phyloP scores from a whole-genome alignment of 2,113 vertebrate species.

The Thunnus thynnus region DNA sequence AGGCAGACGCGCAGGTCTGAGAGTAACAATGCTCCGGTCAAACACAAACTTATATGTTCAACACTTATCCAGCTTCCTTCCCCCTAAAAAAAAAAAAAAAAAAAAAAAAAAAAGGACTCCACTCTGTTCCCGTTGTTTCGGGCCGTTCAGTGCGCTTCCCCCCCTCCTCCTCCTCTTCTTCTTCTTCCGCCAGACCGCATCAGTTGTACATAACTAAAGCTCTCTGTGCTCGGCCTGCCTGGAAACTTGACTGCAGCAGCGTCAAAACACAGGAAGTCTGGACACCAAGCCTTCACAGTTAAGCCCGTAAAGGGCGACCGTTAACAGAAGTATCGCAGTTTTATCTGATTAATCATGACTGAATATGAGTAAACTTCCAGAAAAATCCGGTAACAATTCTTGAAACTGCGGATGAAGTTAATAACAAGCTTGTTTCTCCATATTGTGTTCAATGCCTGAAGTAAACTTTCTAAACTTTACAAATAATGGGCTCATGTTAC shows the following conservation, averaged over 20 bases:
- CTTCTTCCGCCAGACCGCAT: conserved; percentile 74
- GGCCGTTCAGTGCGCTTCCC: conserved; percentile 53
- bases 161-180: conserved; percentile 51
- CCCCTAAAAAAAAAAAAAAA: conserved; percentile 21
- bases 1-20: conserved; percentile 18
- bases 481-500: not conserved
- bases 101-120: conserved; percentile 20
- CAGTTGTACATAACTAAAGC: conserved; percentile 72
- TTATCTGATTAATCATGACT: not conserved
- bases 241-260: conserved; percentile 53
- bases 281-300: conserved; percentile 57
- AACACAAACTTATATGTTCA: conserved; percentile 61
- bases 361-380: too few relatives aligned
- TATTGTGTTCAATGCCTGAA: too few relatives aligned
- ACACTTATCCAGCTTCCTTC: conserved; percentile 75
- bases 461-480: too few relatives aligned
- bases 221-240: conserved; percentile 63
- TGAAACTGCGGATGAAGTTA: not conserved
- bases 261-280: conserved; percentile 51
- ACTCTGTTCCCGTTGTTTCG: conserved; percentile 76
- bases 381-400: not conserved
- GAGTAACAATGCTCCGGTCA: conserved; percentile 39
- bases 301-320: conserved; percentile 1
- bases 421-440: too few relatives aligned
- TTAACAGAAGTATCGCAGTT: too few relatives aligned